phyloP scores from a whole-genome alignment of 2,797 vertebrate species.

The Toxotes lorentzi region DNA sequence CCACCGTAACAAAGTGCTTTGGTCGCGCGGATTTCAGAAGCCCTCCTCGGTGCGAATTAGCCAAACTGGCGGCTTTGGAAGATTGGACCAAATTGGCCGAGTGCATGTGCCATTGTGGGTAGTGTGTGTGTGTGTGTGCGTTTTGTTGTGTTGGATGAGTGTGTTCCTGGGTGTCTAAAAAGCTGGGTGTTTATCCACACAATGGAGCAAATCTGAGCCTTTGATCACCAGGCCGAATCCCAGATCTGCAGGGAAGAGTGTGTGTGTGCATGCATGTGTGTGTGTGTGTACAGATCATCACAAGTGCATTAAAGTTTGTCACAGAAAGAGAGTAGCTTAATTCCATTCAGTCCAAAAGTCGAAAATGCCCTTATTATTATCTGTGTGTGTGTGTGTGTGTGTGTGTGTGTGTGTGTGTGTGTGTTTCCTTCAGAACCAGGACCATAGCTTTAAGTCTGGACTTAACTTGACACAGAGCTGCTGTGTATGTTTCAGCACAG shows the following conservation, averaged over 20 bases:
- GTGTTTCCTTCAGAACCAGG: too few species aligned
- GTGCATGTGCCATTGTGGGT: constrained; percentile 30
- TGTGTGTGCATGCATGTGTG: constrained; percentile 53
- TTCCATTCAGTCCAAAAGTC: constrained; percentile 33
- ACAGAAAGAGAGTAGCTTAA: constrained; percentile 44
- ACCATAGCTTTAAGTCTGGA: too few species aligned
- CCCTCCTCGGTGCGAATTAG: constrained; percentile 56
- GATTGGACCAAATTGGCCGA: constrained; percentile 77
- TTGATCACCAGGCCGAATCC: constrained; percentile 76
- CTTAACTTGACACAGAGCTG: too few species aligned
- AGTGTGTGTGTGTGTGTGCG: constrained; percentile 49
- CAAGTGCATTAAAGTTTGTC: constrained; percentile 56
- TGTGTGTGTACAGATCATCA: constrained; percentile 46
- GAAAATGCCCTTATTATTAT: constrained; percentile 27
- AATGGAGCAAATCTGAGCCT: constrained; percentile 82
- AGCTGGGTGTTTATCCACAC: constrained; percentile 76
- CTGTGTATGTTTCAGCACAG: too few species aligned
- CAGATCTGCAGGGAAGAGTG: constrained; percentile 66
- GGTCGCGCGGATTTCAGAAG: constrained; percentile 44
- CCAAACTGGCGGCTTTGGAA: constrained; percentile 70
- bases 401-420: not conserved
- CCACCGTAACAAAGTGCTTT: constrained; percentile 54
- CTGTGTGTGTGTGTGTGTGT: constrained; percentile 15
- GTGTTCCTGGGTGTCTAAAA: constrained; percentile 68
- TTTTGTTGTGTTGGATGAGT: constrained; percentile 58